Percentiles rank a stretch among this genome's conserved stretches.
phyloP scores from a whole-genome alignment of 2,113 vertebrate genomes.

The Rutilus rutilus region DNA sequence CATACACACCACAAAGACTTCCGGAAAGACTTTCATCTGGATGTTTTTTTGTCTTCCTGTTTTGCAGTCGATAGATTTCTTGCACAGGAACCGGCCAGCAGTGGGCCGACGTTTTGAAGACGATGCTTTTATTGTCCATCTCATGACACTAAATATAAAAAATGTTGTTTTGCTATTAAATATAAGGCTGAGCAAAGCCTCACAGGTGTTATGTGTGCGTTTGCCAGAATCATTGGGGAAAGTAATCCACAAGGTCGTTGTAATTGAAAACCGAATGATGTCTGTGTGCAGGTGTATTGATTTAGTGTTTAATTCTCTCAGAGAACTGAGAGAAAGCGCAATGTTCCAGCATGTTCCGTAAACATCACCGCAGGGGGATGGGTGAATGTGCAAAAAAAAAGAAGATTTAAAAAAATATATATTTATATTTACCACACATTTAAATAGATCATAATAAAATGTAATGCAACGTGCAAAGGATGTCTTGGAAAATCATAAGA shows the following conservation, averaged over 20 bases:
- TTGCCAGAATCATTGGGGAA: neutral
- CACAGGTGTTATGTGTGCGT: neutral
- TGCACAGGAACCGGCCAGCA: slow-evolving; percentile 4
- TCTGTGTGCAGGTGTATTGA: slow-evolving; percentile 34
- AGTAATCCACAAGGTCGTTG: slow-evolving; percentile 18
- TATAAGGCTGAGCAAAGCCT: neutral
- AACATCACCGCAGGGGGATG: slow-evolving; percentile 2
- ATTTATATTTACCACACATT: neutral
- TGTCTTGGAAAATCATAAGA: neutral
- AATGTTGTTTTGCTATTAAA: neutral
- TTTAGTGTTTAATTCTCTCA: slow-evolving; percentile 36
- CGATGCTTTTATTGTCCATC: slow-evolving; percentile 8
- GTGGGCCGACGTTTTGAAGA: slow-evolving; percentile 31
- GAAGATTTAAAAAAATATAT: neutral
- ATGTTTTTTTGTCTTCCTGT: slow-evolving; percentile 41
- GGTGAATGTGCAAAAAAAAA: neutral
- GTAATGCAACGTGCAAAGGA: neutral
- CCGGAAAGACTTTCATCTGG: slow-evolving; percentile 47
- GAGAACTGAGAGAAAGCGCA: slow-evolving; percentile 34
- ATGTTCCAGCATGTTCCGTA: slow-evolving; percentile 19
- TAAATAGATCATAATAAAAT: neutral
- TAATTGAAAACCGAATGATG: slow-evolving; percentile 18
- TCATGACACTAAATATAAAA: neutral
- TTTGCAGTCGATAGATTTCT: slow-evolving; percentile 42
- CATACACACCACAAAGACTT: slow-evolving; percentile 12